These are phyloP conservation scores for Lepidotrigona ventralis DNA, from an alignment of 1,140 invertebrate species.

Conservation along the genomic window DNA sequence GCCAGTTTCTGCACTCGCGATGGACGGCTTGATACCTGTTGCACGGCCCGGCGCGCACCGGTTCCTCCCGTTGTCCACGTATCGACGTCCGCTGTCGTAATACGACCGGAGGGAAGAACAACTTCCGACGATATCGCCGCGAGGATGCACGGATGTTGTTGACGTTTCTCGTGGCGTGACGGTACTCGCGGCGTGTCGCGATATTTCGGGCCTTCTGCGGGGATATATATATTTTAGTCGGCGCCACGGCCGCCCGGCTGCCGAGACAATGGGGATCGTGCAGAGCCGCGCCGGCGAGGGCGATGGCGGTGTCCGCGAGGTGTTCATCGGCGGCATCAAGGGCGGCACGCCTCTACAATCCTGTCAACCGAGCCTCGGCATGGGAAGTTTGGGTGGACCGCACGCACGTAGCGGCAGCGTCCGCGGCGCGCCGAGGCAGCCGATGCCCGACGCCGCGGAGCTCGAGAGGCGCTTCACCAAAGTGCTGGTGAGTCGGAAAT, in stretches of 20 bases:
- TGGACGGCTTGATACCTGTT: conserved; percentile 57
- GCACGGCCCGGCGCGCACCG: conserved; percentile 42
- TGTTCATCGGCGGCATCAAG: conserved; percentile 68
- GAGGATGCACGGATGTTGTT: conserved; percentile 47
- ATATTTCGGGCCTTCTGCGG: neutral
- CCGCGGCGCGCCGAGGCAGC: conserved; percentile 87
- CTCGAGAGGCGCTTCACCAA: conserved; percentile 95
- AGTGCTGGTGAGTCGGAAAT: conserved; percentile 90
- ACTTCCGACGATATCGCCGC: neutral
- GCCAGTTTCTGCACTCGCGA: conserved; percentile 25
- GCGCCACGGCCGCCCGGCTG: neutral
- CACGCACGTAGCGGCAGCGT: conserved; percentile 87
- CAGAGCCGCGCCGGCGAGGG: conserved; percentile 71
- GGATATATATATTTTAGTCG: neutral
- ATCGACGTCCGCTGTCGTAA: conserved; percentile 28
- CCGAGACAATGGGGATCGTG: conserved; percentile 73
- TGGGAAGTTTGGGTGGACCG: conserved; percentile 71
- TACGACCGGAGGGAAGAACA: neutral
- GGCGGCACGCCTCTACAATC: conserved; percentile 68
- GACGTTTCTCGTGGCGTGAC: conserved; percentile 52
- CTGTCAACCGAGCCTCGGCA: conserved; percentile 69
- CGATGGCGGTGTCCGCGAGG: conserved; percentile 67
- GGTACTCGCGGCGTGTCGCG: conserved; percentile 26
- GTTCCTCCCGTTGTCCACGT: neutral
- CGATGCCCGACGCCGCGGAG: conserved; percentile 93